Conservation (phyloP, 2,113 vertebrate genomes). For the Epinephelus lanceolatus region DNA sequence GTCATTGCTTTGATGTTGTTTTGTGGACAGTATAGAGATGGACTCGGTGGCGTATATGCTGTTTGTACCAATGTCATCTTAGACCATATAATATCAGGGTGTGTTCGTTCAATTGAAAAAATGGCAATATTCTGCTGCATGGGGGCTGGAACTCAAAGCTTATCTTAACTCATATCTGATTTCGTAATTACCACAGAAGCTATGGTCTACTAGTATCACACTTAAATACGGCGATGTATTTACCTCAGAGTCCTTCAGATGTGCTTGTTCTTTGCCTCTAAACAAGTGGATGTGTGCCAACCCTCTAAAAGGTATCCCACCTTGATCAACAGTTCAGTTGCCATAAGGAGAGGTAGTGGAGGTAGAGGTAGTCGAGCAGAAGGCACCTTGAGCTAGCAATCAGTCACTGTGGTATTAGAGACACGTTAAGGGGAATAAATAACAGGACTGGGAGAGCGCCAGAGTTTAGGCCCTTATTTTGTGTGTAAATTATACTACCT, state of each 20-base stretch:
- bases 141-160: neutral
- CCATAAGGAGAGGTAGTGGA: conserved; percentile 24
- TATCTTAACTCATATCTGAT: neutral
- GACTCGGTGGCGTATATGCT: conserved; percentile 15
- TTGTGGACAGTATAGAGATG: conserved; percentile 10
- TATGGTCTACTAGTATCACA: neutral
- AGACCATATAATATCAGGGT: neutral
- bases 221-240: neutral
- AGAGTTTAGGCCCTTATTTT: conserved; percentile 12
- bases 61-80: conserved; percentile 39
- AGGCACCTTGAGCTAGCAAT: conserved; percentile 59
- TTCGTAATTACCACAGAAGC: conserved; percentile 2
- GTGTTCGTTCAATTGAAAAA: conserved; percentile 17
- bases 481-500: conserved; percentile 1
- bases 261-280: conserved; percentile 7
- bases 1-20: conserved; percentile 34
- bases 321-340: conserved; percentile 53
- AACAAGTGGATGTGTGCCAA: conserved; percentile 54
- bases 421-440: conserved; percentile 14
- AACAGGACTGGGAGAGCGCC: conserved; percentile 35
- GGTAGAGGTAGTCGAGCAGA: conserved; percentile 36
- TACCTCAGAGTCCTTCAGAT: conserved; percentile 51
- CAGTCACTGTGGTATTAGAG: conserved; percentile 31
- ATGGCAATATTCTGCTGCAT: conserved; percentile 3
- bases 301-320: conserved; percentile 34